These are phyloP conservation scores for Aspidoscelis tigris DNA, from an alignment of 2,113 vertebrate genomes.

Conservation along the genomic window DNA sequence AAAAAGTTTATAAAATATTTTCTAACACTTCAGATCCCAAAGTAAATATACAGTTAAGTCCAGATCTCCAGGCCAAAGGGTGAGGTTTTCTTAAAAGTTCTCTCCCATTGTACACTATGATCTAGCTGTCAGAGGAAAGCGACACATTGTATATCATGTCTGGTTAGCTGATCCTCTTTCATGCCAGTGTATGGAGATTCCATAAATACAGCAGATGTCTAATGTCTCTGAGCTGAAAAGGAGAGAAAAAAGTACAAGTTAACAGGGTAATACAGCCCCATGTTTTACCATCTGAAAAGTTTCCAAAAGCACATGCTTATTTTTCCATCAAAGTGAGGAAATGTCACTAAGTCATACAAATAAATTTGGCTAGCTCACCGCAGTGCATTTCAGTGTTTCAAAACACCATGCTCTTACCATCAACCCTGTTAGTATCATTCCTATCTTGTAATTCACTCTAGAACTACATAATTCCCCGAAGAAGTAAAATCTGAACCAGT, in stretches of 20 bases:
- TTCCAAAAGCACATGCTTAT: neutral
- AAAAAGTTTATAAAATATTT: conserved; percentile 84
- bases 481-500: neutral
- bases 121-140: conserved; percentile 76
- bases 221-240: conserved; percentile 88
- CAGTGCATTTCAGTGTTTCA: neutral
- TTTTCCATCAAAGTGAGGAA: neutral
- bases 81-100: conserved; percentile 41
- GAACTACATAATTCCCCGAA: neutral
- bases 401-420: neutral
- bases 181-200: conserved; percentile 77
- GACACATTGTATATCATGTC: conserved; percentile 73
- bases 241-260: conserved; percentile 53
- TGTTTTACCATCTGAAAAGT: neutral
- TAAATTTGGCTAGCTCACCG: neutral
- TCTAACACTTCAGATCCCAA: conserved; percentile 72
- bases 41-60: conserved; percentile 75
- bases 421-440: neutral
- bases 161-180: conserved; percentile 73
- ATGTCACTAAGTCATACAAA: neutral
- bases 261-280: neutral
- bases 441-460: neutral
- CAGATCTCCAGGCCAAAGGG: conserved; percentile 61
- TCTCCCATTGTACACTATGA: conserved; percentile 69
- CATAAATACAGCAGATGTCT: conserved; percentile 84